Percentiles rank a stretch among this genome's conserved stretches.
Evolutionary conservation across 2,888 invertebrate genomes (phyloP).

Genomic region (Philonicus albiceps): DNA sequence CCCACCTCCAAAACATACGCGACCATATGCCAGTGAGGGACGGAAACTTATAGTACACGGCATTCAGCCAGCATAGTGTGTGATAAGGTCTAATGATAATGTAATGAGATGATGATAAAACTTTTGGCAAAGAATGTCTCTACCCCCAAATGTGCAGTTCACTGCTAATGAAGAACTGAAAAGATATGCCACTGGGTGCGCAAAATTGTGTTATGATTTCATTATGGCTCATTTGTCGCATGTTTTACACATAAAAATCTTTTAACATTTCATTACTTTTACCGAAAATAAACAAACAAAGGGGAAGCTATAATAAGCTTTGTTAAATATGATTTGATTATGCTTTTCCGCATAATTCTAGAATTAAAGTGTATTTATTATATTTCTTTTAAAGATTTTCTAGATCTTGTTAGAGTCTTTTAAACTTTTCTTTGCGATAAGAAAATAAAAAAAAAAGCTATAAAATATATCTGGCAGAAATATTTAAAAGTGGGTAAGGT

Average conservation of each 20-base stretch:
- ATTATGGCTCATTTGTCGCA: neutral
- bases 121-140: neutral
- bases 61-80: neutral
- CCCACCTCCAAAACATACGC: neutral
- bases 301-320: neutral
- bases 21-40: neutral
- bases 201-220: neutral
- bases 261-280: neutral
- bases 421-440: too few relatives aligned
- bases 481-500: too few relatives aligned
- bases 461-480: too few relatives aligned
- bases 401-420: too few relatives aligned
- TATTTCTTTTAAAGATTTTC: neutral
- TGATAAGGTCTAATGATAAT: neutral
- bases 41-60: neutral
- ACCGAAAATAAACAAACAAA: neutral
- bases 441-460: too few relatives aligned
- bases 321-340: conserved; percentile 30
- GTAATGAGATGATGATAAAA: conserved; percentile 3
- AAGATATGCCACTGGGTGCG: neutral
- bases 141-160: neutral
- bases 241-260: neutral
- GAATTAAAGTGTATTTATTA: neutral
- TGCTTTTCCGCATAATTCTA: neutral
- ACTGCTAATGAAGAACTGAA: neutral